Conservation (phyloP, 2,113 vertebrate genomes). For the Heterocephalus glaber region DNA sequence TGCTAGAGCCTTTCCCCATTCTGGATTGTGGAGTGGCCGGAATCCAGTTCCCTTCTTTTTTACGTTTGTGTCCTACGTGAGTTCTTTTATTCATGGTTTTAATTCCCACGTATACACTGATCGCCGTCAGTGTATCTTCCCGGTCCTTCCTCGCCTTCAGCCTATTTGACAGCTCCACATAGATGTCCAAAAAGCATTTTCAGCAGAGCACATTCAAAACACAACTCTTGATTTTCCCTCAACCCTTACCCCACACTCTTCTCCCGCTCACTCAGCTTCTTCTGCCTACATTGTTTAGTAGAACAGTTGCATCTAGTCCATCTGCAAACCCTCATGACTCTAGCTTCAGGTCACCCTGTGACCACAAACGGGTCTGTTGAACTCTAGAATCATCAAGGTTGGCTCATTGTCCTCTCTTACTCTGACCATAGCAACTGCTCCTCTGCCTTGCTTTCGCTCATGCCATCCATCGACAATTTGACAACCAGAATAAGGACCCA, state of each 20-base stretch:
- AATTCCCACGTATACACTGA: neutral
- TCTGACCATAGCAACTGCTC: accelerated
- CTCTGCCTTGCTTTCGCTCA: neutral
- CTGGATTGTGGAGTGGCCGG: neutral
- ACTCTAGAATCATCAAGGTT: neutral
- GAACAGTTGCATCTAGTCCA: neutral
- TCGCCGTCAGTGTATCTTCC: neutral
- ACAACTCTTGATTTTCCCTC: neutral
- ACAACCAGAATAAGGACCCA: neutral
- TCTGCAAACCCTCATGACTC: neutral
- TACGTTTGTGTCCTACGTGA: neutral
- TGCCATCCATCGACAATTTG: neutral
- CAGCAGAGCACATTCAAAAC: neutral
- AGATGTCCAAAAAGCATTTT: neutral
- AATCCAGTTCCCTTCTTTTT: neutral
- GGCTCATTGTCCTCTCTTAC: neutral
- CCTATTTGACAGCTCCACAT: neutral
- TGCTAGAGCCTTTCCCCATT: neutral
- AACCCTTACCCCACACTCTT: neutral
- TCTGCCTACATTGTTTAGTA: neutral
- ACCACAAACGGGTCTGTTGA: neutral
- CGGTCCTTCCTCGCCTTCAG: neutral
- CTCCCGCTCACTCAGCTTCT: neutral
- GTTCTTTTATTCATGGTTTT: neutral
- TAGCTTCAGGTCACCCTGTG: neutral